These are phyloP conservation scores for Nomada flava DNA, from an alignment of 2,888 invertebrate species.

Conservation along the genomic window DNA sequence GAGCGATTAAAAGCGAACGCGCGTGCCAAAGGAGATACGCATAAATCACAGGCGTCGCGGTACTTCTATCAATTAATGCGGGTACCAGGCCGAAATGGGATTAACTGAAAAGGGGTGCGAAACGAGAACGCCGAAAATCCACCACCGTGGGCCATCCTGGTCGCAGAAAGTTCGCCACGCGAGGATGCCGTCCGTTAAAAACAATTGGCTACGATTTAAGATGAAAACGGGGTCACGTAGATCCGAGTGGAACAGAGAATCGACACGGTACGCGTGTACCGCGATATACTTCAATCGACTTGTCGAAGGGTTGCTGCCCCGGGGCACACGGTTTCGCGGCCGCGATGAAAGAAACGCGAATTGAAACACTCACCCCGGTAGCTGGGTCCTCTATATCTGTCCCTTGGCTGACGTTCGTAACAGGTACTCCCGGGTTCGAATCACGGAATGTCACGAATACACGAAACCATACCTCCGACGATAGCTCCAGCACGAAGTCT, in stretches of 20 bases:
- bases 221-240: slow-evolving; percentile 68
- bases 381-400: not conserved
- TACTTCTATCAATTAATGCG: slow-evolving; percentile 28
- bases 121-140: not conserved
- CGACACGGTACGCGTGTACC: slow-evolving; percentile 41
- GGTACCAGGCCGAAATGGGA: not conserved
- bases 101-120: not conserved
- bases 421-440: slow-evolving; percentile 22
- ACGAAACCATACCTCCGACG: slow-evolving; percentile 39
- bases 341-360: slow-evolving; percentile 4
- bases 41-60: slow-evolving; percentile 29
- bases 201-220: slow-evolving; percentile 66
- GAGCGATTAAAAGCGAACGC: slow-evolving; percentile 12
- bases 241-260: slow-evolving; percentile 62
- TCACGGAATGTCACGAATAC: slow-evolving; percentile 46
- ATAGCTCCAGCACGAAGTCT: slow-evolving; percentile 69
- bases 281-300: slow-evolving; percentile 49
- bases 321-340: not conserved
- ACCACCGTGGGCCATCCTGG: not conserved
- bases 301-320: slow-evolving; percentile 47
- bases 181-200: slow-evolving; percentile 68
- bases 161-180: slow-evolving; percentile 10
- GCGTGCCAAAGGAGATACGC: slow-evolving; percentile 8
- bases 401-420: not conserved
- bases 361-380: slow-evolving; percentile 35